Evolutionary conservation across 2,888 invertebrate species (phyloP).

Genomic region (Synanthedon andrenaeformis): DNA sequence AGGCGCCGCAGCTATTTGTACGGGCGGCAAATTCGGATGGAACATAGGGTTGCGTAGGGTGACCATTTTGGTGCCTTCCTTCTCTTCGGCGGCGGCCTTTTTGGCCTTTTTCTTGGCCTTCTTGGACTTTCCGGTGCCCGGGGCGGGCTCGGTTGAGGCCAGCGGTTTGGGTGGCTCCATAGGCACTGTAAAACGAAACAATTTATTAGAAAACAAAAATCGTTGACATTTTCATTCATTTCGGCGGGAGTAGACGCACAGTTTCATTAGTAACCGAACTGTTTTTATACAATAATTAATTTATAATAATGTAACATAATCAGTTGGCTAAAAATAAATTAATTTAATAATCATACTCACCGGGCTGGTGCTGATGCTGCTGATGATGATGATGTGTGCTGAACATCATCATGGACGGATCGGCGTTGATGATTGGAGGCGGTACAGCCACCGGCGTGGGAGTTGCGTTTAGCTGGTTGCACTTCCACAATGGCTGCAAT

Average conservation of each 20-base stretch:
- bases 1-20: constrained; percentile 32
- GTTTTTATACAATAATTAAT: no score
- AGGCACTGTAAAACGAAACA: not conserved
- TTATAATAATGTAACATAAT: no score
- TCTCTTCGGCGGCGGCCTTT: constrained; percentile 41
- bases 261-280: no score
- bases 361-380: not conserved
- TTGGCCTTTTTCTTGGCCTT: constrained; percentile 67
- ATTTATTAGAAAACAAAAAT: not conserved
- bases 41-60: constrained; percentile 85
- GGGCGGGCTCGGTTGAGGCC: constrained; percentile 31
- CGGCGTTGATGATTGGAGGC: constrained; percentile 56
- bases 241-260: no score
- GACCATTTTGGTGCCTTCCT: constrained; percentile 74
- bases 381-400: constrained; percentile 16
- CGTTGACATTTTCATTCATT: no score
- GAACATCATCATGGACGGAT: constrained; percentile 45
- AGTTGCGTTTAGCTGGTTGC: constrained; percentile 34
- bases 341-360: not conserved
- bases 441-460: constrained; percentile 55
- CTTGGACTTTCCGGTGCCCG: constrained; percentile 36
- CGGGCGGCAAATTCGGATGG: constrained; percentile 66
- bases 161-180: constrained; percentile 47
- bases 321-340: no score
- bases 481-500: constrained; percentile 50